Evolutionary conservation across 2,113 vertebrate species (phyloP).

Genomic region (Chauna torquata): DNA sequence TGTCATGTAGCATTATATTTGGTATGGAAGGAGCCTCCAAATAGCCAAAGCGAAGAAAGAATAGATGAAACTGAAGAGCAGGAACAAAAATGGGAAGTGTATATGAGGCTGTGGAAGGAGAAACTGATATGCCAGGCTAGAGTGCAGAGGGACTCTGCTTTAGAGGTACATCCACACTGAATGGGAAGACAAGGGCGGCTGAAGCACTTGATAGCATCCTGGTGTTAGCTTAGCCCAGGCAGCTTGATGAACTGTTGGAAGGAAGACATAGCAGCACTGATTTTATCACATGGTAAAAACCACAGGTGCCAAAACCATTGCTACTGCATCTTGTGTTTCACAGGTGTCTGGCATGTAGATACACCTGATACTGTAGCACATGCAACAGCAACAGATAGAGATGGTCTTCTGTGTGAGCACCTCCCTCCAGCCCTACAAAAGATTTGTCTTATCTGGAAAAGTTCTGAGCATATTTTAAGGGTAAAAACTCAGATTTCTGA

Average conservation of each 20-base stretch:
- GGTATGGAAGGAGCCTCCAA: neutral
- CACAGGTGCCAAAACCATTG: neutral
- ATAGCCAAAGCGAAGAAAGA: neutral
- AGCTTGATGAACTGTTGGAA: neutral
- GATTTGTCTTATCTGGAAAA: neutral
- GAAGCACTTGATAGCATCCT: neutral
- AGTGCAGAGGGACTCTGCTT: neutral
- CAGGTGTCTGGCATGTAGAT: neutral
- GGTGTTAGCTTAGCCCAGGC: neutral
- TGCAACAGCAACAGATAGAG: neutral
- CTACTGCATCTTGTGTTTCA: neutral
- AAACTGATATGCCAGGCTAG: neutral
- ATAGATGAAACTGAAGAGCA: neutral
- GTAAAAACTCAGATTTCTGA: neutral
- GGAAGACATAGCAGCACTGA: neutral
- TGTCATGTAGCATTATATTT: neutral
- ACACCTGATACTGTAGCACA: fast-evolving
- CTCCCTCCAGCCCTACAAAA: neutral
- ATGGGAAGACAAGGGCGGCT: neutral
- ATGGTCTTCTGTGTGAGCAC: neutral
- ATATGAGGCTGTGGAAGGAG: neutral
- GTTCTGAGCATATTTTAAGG: neutral
- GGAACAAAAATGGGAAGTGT: neutral
- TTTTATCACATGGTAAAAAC: neutral
- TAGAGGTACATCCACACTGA: neutral